Evolutionary conservation across 2,113 vertebrate species (phyloP).

Genomic region (Brachypteracias leptosomus): DNA sequence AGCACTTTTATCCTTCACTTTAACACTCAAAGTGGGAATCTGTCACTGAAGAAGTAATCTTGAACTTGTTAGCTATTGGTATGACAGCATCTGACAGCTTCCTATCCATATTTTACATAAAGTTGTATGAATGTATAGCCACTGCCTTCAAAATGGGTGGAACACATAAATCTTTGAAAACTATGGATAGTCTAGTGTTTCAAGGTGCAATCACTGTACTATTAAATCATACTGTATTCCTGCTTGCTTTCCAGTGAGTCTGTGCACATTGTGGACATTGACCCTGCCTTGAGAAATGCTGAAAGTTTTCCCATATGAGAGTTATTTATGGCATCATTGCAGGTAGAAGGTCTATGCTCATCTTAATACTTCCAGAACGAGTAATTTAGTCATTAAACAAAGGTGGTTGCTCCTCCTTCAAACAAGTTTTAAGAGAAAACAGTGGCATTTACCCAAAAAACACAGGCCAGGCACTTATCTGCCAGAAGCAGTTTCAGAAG

Average conservation of each 20-base stretch:
- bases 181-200: not conserved
- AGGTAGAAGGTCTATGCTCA: not conserved
- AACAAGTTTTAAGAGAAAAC: not conserved
- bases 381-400: not conserved
- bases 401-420: not conserved
- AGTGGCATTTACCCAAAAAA: not conserved
- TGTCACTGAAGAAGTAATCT: not conserved
- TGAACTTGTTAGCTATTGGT: not conserved
- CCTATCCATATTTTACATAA: not conserved
- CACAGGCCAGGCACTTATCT: not conserved
- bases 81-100: not conserved
- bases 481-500: constrained; percentile 12
- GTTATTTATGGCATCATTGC: not conserved
- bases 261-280: not conserved
- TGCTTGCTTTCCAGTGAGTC: not conserved
- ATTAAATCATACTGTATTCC: not conserved
- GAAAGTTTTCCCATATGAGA: not conserved
- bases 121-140: not conserved
- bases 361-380: not conserved
- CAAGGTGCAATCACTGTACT: not conserved
- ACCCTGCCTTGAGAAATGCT: not conserved
- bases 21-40: not conserved
- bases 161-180: not conserved
- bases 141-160: not conserved
- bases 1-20: not conserved